Evolutionary conservation across 2,888 invertebrate species (phyloP), one percentile per base, ranked within the genome.

Genomic region (Diploptera punctata): DNA sequence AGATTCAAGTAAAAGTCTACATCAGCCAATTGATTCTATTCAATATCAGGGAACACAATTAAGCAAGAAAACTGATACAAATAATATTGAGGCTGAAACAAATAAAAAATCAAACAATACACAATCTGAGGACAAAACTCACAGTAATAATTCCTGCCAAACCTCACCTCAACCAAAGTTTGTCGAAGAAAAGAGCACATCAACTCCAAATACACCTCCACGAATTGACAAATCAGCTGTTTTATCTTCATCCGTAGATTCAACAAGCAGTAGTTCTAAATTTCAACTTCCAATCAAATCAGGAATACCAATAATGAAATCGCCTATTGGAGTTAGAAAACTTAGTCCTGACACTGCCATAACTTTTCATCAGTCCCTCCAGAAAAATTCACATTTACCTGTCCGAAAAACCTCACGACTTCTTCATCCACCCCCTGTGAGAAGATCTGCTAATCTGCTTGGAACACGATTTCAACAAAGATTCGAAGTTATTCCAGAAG

Each of bases 401-500:
- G 24, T 67, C 1, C 54, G 54, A 29, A 29, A 38, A 62, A 19
- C 54, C 1, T 29, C 62, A 7, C 67, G 70, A 18, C 29, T 54
- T 19, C 60, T 52, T 19, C 68, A 71, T 10, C 60, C 71, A 2
- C 65, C 71, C 4, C 67, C 70, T n/a, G 65, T 31, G n/a, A 57
- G 71, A 31, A 47, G 74, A 54, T 74, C 74, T 2, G 71, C 71
- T 16, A 74, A 74, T 24, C 52, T 74, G 7, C 57, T 73, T 31
- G 73, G 47, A 18, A 26, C 10, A 16, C 68, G 60, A 18, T 75
- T 73, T 31, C 83, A 82, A 49, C 84, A 85, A 70, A 82, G 83
- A 44, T 87, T 87, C 78, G 87, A 87, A 76, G 86, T 85, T 4
- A 88, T 88, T 75, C 88, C 88, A 18, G 88, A 88, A 79, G 88